Evolutionary conservation across 2,888 invertebrate genomes (phyloP), one percentile per base, ranked within the genome.

Genomic region (Argyra leucocephala): DNA sequence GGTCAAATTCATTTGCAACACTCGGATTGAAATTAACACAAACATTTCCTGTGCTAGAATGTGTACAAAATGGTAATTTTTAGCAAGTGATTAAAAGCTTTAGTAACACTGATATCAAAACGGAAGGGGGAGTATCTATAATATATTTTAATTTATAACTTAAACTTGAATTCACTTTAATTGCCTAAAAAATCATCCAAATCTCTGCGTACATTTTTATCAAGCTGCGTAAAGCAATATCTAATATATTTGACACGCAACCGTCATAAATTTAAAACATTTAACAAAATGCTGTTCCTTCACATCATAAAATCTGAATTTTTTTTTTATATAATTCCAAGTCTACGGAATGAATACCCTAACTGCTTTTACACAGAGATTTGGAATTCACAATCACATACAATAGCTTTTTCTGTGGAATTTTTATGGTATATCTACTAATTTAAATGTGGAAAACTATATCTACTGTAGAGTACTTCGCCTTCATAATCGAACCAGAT

Each of bases 31-130:
- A 86, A 0, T 94, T 93, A 59, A 99, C 86, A 73, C 96, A 97
- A 31, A 99, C 87, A 80, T 93, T 90, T 1, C 96, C 98, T 61
- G 96, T 97, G 79, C 96, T 94, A 0, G 99, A 99, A 82, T 99
- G 99, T 66, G 99, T 87, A 81, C 96, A 97, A 80, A 99, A 99
- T 0, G 99, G 99, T n/a, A 96, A 90, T 79, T 99, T n/a, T 99
- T 18, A 99, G 81, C 74, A 99, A 88, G 82, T 99, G 99, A 80
- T 96, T 97, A 68, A 96, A 84, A 1, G 94, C 94, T 81, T 92
- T 96, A 15, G 93, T 91, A 9, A 99, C 99, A 78, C 97, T 93
- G 36, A 95, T 90, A 80, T 99, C 99, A 65, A 99, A 82, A 67
- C 98, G 84, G n/a, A n/a, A n/a, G n/a, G 0, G 99, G 99, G 80